Base-by-base conservation (phyloP, 2,797 vertebrate species). In the Esox lucius region DNA sequence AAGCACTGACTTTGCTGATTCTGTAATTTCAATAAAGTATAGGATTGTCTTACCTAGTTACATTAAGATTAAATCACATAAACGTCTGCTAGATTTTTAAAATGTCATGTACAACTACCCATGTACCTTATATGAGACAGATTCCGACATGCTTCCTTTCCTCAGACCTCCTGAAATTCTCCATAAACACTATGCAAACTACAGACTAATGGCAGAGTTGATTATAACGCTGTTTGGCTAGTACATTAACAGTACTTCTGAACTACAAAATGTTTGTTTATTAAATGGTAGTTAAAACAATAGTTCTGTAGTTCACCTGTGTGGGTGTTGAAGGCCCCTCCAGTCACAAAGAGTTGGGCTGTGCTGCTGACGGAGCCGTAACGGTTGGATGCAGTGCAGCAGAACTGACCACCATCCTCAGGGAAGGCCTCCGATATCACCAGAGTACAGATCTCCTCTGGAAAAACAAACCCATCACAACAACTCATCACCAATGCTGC, bases 401-500 rank as follows among this genome's bases (percentile, higher is more conserved):
- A 95, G 84, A 99, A 97, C 76, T 92, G 85, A 42, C 98, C 98
- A 2, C 96, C 96, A 15, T 99, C 98, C 91, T 99, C 98, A 42
- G 96, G 96, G 83, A 99, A 98, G 7, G 96, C 96, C 90, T 99
- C 98, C 0, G 98, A 95, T 11, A 99, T 99, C 80, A 99, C 97
- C 56, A 99, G 90, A 1, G 97, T 99, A 80, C 98, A 99, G 86
- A 99, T 99, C 93, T 99, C 97, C 88, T 99, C 97, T 98, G 73
- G 48, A 91, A 89, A 75, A 39, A 78, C 71, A 7, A 70, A 26
- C 16, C 39, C 48, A 15, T 74, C 42, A n/a, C 56, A 67, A n/a
- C 56, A 67, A 59, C n/a, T 3, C 53, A 22, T n/a, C 3, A 5
- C n/a, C 1, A 19, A n/a, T 59, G 53, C 3, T n/a, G 19, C n/a